Conservation (phyloP, 2,797 vertebrate genomes). For the Phalanger gymnotis region DNA sequence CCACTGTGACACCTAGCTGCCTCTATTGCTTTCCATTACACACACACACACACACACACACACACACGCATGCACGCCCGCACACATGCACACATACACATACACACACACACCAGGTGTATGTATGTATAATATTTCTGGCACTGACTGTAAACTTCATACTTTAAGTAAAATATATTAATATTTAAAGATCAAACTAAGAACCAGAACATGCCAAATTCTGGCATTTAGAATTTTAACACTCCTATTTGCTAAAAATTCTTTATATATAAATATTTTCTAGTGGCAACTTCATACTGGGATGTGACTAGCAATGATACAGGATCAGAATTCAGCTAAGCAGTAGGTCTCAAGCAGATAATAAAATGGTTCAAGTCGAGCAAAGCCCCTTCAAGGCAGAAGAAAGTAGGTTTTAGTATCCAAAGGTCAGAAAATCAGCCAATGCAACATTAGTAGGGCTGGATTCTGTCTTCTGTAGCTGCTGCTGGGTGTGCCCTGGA, state of each 20-base stretch:
- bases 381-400: not conserved
- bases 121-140: not conserved
- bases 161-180: slow-evolving; percentile 9
- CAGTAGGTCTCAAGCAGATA: not conserved
- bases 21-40: not conserved
- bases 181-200: slow-evolving; percentile 33
- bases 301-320: not conserved
- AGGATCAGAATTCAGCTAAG: not conserved
- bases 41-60: no score
- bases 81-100: not conserved
- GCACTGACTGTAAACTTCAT: slow-evolving; percentile 19
- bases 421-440: not conserved
- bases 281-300: not conserved
- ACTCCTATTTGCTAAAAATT: not conserved
- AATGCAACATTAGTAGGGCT: not conserved
- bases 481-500: not conserved
- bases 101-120: not conserved
- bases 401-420: not conserved
- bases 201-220: not conserved
- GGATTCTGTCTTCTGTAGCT: not conserved
- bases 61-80: no score
- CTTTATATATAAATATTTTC: not conserved
- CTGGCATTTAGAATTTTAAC: not conserved
- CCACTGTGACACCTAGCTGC: not conserved
- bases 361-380: not conserved